Conservation (phyloP, 2,113 vertebrate species). For the Pterophyllum scalare region DNA sequence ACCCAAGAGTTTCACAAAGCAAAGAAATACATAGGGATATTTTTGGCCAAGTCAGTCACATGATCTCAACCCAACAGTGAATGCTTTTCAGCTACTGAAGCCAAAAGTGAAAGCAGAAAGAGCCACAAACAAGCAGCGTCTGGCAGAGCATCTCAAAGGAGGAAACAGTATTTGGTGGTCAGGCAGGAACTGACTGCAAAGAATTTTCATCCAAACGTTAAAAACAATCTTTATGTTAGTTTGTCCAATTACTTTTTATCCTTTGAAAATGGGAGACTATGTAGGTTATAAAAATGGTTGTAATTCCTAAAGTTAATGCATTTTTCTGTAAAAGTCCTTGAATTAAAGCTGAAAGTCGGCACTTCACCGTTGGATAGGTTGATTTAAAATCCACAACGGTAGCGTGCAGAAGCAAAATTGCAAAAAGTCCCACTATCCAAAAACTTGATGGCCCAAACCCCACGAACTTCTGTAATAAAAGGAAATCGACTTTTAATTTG, state of each 20-base stretch:
- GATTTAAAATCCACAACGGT: neutral
- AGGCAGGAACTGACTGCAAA: neutral
- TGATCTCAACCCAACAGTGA: neutral
- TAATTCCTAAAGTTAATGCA: neutral
- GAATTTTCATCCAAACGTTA: neutral
- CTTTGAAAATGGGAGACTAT: neutral
- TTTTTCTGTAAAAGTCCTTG: neutral
- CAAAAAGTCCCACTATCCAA: too few relatives aligned
- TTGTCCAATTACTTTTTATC: neutral
- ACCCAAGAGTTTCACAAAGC: neutral
- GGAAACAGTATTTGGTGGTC: neutral
- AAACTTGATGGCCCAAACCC: neutral
- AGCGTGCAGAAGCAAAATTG: too few relatives aligned
- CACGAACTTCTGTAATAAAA: neutral
- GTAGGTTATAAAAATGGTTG: neutral
- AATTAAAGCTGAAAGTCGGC: too few relatives aligned
- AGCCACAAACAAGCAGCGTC: neutral
- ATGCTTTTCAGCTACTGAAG: neutral
- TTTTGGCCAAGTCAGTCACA: neutral
- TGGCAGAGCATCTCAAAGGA: neutral
- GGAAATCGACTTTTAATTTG: conserved; percentile 45
- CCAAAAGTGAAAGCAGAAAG: neutral
- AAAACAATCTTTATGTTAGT: neutral
- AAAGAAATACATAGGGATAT: neutral
- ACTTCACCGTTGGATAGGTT: neutral